These are phyloP conservation scores for Porphyrio hochstetteri DNA, from an alignment of 2,113 vertebrate species.

Conservation along the genomic window DNA sequence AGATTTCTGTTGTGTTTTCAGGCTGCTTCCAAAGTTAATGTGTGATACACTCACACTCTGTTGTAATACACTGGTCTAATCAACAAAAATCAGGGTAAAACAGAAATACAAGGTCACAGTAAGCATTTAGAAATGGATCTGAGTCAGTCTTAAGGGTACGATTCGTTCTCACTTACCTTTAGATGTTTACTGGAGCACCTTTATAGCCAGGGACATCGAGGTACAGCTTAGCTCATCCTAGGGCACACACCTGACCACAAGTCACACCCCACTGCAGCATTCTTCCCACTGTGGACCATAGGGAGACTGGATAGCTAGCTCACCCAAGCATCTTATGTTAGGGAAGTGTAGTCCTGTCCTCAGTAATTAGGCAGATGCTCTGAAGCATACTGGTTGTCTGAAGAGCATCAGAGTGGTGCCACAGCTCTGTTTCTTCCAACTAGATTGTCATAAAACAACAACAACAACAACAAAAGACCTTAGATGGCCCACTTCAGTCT, in stretches of 20 bases:
- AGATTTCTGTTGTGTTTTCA: neutral
- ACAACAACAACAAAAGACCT: neutral
- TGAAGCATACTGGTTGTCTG: fast-evolving
- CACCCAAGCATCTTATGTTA: neutral
- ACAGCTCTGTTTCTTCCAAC: neutral
- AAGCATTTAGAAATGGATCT: neutral
- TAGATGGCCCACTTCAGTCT: neutral
- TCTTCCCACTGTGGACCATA: neutral
- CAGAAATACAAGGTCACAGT: neutral
- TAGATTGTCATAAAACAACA: neutral
- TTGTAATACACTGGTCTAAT: neutral
- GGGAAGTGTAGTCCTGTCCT: neutral
- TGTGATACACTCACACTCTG: neutral
- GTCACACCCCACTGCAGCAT: neutral
- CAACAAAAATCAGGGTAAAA: neutral
- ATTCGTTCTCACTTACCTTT: neutral
- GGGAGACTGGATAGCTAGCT: neutral
- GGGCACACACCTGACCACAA: neutral
- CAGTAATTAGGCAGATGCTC: neutral
- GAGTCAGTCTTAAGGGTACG: neutral
- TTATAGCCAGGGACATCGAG: neutral
- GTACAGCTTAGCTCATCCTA: neutral
- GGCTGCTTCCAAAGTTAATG: neutral
- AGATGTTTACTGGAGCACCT: neutral
- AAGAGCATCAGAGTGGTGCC: neutral